These are phyloP conservation scores for Delichon dasypus DNA, from an alignment of 2,797 vertebrate species.

Conservation along the genomic window DNA sequence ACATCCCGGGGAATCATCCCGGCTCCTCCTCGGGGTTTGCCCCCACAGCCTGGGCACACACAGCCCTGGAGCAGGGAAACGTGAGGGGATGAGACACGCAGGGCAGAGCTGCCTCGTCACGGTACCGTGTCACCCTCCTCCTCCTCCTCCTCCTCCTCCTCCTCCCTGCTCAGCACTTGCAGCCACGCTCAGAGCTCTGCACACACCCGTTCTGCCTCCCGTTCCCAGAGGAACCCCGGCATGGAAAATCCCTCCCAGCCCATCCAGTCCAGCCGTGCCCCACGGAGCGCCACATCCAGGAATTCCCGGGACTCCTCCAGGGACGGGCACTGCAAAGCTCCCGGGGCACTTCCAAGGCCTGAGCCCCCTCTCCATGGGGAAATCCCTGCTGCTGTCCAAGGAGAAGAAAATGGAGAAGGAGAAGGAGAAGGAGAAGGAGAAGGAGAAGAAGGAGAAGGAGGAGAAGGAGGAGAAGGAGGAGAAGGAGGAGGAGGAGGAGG, in stretches of 20 bases:
- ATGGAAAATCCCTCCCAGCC: fast-evolving
- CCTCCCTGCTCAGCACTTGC: neutral
- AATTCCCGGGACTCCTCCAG: neutral
- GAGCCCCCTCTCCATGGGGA: fast-evolving
- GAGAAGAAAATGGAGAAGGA: too few species aligned
- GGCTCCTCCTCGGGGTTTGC: neutral
- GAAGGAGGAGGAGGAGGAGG: too few species aligned
- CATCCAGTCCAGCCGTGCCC: fast-evolving
- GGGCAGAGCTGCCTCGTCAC: neutral
- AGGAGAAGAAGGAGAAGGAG: neutral
- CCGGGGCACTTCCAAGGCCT: neutral
- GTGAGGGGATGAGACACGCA: neutral
- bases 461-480: too few species aligned
- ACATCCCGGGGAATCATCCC: neutral
- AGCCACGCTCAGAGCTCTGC: neutral
- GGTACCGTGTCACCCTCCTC: neutral
- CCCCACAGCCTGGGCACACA: neutral
- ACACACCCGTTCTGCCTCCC: fast-evolving
- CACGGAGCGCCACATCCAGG: neutral
- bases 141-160: neutral
- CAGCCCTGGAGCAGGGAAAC: neutral
- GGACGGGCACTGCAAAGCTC: neutral
- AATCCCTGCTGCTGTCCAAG: neutral
- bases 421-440: too few species aligned
- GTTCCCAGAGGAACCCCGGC: neutral